Evolutionary conservation across 2,797 vertebrate genomes (phyloP), one percentile per base, ranked within the genome.

Genomic region (Bovichtus diacanthus): DNA sequence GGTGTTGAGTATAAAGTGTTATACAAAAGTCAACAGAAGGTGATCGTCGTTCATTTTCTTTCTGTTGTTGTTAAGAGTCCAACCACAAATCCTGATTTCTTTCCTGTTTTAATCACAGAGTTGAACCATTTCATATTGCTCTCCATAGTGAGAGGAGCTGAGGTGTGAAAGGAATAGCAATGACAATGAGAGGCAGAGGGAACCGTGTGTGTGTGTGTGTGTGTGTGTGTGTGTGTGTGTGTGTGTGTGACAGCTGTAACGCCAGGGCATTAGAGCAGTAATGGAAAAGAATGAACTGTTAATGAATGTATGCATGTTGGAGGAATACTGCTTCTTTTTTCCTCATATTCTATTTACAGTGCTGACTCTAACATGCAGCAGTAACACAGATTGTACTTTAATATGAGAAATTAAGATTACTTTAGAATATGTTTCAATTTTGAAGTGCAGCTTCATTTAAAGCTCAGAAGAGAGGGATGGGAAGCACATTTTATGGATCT

Each of bases 131-230:
- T 93, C 83, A 87, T 90, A 82, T 85, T 87, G 84, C 77, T 89
- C 76, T 76, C 50, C 59, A 77, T 84, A 84, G 85, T 78, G 87
- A 89, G 85, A 78, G 79, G 49, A 90, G 82, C 86, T 74, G 87
- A 81, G 75, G 85, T 90, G 93, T 94, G 93, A 89, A 92, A 80
- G 84, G 91, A 95, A 94, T 94, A 92, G 78, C 90, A 94, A 93
- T 92, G 88, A 94, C 86, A 84, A 71, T 9, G 76, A 84, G 76
- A 83, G 70, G 74, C 81, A 61, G 80, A 65, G 65, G n/a, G 23
- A 78, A 63, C 54, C 0, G 2, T 82, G 80, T 70, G 72, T 81
- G 74, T 70, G 27, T 72, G 58, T 73, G 70, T 74, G 59, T 60
- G 47, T 71, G 60, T 73, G 62, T 62, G 61, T 50, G 51, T 50